phyloP scores from a whole-genome alignment of 1,140 invertebrate genomes.

The Drusus annulatus region DNA sequence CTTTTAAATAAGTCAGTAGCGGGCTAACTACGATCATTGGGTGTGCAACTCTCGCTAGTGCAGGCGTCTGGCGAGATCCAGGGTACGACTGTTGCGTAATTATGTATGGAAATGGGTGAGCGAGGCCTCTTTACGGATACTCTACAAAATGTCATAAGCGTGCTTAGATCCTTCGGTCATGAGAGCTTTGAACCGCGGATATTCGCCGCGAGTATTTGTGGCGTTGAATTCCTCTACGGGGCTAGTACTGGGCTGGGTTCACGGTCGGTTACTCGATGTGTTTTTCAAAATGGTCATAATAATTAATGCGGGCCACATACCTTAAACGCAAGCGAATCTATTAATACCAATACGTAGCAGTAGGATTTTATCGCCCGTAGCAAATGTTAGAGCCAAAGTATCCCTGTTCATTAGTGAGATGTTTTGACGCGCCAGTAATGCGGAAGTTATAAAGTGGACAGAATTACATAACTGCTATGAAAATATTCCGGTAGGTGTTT shows the following conservation, averaged over 20 bases:
- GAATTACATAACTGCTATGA: no score
- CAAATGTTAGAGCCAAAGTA: background rate
- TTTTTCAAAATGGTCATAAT: background rate
- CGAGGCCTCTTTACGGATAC: no score
- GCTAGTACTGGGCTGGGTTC: background rate
- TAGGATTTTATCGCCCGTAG: background rate
- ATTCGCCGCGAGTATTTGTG: background rate
- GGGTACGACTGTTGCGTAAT: no score
- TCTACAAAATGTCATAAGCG: no score
- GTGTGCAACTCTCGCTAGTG: no score
- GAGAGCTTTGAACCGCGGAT: no score
- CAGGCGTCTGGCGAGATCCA: no score
- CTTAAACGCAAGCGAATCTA: background rate
- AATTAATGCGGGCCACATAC: slow-evolving; percentile 14
- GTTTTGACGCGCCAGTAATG: background rate
- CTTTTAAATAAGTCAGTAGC: no score
- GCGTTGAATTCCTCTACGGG: background rate
- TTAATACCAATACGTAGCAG: background rate
- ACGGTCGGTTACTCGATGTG: slow-evolving; percentile 13
- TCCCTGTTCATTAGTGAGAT: background rate
- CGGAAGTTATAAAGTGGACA: slow-evolving; percentile 2
- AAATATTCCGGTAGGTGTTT: no score
- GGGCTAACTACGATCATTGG: no score
- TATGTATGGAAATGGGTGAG: no score
- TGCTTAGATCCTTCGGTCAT: no score